Evolutionary conservation across 2,888 invertebrate genomes (phyloP), one percentile per base, ranked within the genome.

Genomic region (Doris montereyensis): DNA sequence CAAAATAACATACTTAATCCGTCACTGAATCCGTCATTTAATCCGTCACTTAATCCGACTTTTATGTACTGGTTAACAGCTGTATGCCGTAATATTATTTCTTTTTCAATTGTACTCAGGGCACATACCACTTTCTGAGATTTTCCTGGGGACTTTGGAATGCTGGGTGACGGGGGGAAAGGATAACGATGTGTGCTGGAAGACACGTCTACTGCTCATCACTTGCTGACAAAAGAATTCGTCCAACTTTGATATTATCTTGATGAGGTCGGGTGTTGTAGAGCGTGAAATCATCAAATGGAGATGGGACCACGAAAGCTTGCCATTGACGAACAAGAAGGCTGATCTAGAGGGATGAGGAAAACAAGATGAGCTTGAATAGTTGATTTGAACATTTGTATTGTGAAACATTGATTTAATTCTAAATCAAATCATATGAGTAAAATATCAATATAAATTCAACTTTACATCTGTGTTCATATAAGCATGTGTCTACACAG

Each of bases 151-250:
- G 26, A 76, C 62, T 28, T 72, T 76, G 17, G 57, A 2, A 34
- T 65, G 74, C 5, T 70, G 28, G 10, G 52, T n/a, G 26, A 71
- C 24, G 8, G 70, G 5, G 17, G 74, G 67, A 24, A 60, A 78
- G 13, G 65, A 8, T 34, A 57, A 32, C 8, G 79, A 24, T 5
- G 78, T 32, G 17, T 65, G 78, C 62, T 79, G 79, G 90, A 98
- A 96, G 2, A 97, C 97, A 1, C 97, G 94, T 91, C 97, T 97
- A 90, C 97, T 97, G 85, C 97, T 97, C 91, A 97, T 97, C 91
- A 98, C 97, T 93, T 99, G 98, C 91, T 98, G 98, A 82, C 96
- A 95, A 92, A 99, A 98, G 93, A 99, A 99, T 92, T 98, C 97
- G 87, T 97, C 97, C 52, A 99, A 93, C 90, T 98, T 98, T 84